Percentiles rank a stretch among this genome's conserved stretches.
Conservation (phyloP, 1,140 invertebrate species). For the Scaptomyza montana region DNA sequence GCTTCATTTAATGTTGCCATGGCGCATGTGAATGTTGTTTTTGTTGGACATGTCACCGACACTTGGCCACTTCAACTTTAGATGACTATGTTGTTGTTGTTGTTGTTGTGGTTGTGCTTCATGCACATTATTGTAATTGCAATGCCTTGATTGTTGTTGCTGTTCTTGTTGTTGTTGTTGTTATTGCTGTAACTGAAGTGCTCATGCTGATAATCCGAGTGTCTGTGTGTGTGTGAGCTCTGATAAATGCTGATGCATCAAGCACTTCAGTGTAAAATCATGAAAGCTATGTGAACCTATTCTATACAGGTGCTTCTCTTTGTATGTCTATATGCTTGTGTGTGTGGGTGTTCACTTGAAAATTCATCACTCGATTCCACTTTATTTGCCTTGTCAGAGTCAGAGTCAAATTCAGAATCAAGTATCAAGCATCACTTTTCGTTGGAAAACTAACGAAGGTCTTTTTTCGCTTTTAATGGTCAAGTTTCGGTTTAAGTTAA, state of each 20-base stretch:
- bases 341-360: neutral
- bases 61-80: slow-evolving; percentile 32
- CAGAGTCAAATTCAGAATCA: slow-evolving; percentile 9
- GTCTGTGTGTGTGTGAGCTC: slow-evolving; percentile 1
- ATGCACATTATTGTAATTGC: slow-evolving; percentile 51
- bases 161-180: slow-evolving; percentile 10
- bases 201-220: slow-evolving; percentile 39
- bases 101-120: slow-evolving; percentile 8
- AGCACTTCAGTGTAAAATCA: slow-evolving; percentile 37
- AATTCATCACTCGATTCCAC: slow-evolving; percentile 18
- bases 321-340: neutral
- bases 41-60: slow-evolving; percentile 27
- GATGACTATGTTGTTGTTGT: slow-evolving; percentile 33
- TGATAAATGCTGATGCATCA: slow-evolving; percentile 53
- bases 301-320: neutral
- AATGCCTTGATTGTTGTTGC: slow-evolving; percentile 23
- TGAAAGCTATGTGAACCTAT: slow-evolving; percentile 30
- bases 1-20: slow-evolving; percentile 44
- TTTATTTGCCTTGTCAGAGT: slow-evolving; percentile 16
- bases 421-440: neutral
- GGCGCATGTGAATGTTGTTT: slow-evolving; percentile 40
- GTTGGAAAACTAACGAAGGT: neutral
- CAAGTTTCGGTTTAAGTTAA: neutral
- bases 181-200: slow-evolving; percentile 23
- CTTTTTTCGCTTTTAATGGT: neutral